A percentile compares a stretch with the other conserved stretches of the same genome.
These are phyloP conservation scores for Perca schrenkii DNA, from an alignment of 2,113 vertebrate genomes.

Conservation along the genomic window DNA sequence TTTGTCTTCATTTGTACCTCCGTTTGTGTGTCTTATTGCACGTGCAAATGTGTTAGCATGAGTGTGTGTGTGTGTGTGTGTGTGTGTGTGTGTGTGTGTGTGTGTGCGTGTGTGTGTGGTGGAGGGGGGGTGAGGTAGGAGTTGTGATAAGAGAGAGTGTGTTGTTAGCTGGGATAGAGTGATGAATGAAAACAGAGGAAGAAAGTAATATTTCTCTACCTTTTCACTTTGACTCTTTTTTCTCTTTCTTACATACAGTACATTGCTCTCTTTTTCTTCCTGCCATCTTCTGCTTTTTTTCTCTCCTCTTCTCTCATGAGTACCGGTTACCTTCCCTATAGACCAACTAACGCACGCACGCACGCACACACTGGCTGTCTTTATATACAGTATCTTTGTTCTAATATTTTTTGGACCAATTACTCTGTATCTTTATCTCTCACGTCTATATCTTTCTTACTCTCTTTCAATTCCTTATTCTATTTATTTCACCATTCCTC, in stretches of 20 bases:
- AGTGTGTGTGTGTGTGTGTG: neutral
- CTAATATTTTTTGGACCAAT: constrained; percentile 70
- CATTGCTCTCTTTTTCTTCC: constrained; percentile 36
- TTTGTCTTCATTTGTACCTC: constrained; percentile 62
- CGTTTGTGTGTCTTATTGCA: constrained; percentile 29
- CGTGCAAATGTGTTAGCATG: neutral
- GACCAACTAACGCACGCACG: constrained; percentile 39
- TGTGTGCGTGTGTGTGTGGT: neutral
- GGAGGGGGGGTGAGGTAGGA: constrained; percentile 13
- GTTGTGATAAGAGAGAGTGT: constrained; percentile 55
- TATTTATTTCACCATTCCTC: neutral
- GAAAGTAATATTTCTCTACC: neutral
- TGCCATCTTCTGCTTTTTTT: constrained; percentile 15
- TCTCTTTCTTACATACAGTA: neutral
- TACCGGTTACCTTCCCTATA: constrained; percentile 44
- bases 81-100: neutral
- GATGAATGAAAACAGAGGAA: constrained; percentile 17
- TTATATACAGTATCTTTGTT: constrained; percentile 59
- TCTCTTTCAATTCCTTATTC: constrained; percentile 9
- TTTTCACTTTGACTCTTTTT: constrained; percentile 34
- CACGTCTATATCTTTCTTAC: neutral
- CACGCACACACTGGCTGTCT: constrained; percentile 49
- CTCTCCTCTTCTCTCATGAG: constrained; percentile 50
- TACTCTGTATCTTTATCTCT: constrained; percentile 40
- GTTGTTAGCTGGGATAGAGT: constrained; percentile 16